Base-by-base conservation (phyloP, 2,888 invertebrate species). In the Ganaspis brasiliensis region DNA sequence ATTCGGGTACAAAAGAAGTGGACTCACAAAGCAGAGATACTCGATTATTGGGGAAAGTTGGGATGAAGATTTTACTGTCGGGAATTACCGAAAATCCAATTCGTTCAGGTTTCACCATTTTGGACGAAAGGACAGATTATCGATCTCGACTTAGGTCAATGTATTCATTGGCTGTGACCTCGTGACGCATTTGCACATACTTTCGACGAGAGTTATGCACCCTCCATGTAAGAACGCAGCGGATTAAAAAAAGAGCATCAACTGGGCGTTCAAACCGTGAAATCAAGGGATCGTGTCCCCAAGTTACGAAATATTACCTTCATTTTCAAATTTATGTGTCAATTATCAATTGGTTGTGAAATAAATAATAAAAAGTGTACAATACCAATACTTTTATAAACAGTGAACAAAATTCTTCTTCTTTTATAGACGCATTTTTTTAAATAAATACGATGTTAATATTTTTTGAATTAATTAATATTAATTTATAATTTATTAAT, bases 121-220 rank as follows among this genome's bases (percentile, higher is more conserved):
- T 75, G 67, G 77, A 74, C 74, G 73, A 77, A 67, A 71, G 78
- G 16, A 75, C 71, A 76, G 79, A 55, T 73, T 61, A 81, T 82
- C 80, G 76, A 67, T 73, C 79, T 72, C 77, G 74, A 74, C 81
- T 73, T 72, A 77, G 87, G 87, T 87, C 86, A 87, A 87, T 87
- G 84, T 87, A 87, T 87, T 87, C 87, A 86, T 86, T 86, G 85
- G 84, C 73, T 83, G 81, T 75, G 87, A 87, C 85, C 86, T 83
- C 83, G 82, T 81, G 81, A 82, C 84, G 81, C 81, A 79, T 81
- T 82, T 73, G 73, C 73, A 72, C 79, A 80, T 63, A 73, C 78
- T 78, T 81, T 74, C 73, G 59, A 72, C 74, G 74, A 75, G 71
- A 75, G 75, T 59, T 55, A 74, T 67, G 45, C 67, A 67, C 40